phyloP scores from a whole-genome alignment of 2,888 invertebrate genomes.

The Pseudoips prasinana region DNA sequence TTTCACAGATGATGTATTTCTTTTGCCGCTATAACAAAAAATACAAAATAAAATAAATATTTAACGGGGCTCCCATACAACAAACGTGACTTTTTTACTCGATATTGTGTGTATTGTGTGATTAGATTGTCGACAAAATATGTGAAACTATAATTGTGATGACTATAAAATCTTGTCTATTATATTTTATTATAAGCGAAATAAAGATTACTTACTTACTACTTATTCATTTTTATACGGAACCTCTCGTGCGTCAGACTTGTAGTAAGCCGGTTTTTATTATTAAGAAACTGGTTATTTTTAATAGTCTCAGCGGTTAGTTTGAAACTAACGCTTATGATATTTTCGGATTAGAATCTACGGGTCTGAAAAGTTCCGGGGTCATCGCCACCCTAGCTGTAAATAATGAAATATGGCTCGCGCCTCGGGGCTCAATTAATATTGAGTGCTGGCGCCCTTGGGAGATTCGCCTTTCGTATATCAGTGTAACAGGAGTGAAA shows the following conservation, averaged over 20 bases:
- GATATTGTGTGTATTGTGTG: too few relatives aligned
- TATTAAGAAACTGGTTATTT: background rate
- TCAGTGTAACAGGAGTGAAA: slow-evolving; percentile 10
- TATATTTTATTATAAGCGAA: too few relatives aligned
- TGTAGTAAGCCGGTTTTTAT: background rate
- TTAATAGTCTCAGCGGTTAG: background rate
- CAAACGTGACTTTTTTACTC: too few relatives aligned
- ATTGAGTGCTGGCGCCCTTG: slow-evolving; percentile 26
- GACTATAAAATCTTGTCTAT: too few relatives aligned
- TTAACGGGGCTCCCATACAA: too few relatives aligned
- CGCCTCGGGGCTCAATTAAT: slow-evolving; percentile 36
- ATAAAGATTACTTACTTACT: too few relatives aligned
- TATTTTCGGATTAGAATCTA: background rate
- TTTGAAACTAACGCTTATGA: background rate
- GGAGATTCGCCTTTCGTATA: slow-evolving; percentile 12
- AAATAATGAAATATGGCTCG: slow-evolving; percentile 31
- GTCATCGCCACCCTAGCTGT: slow-evolving; percentile 4
- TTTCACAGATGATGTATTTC: too few relatives aligned
- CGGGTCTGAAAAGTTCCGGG: background rate
- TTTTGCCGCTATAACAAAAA: too few relatives aligned
- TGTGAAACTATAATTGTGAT: too few relatives aligned
- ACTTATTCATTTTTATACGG: background rate
- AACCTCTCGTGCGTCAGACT: background rate
- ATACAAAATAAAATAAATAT: too few relatives aligned
- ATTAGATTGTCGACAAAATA: too few relatives aligned